These are phyloP conservation scores for Syndactyla subalaris DNA, from an alignment of 2,797 vertebrate genomes.

Conservation along the genomic window DNA sequence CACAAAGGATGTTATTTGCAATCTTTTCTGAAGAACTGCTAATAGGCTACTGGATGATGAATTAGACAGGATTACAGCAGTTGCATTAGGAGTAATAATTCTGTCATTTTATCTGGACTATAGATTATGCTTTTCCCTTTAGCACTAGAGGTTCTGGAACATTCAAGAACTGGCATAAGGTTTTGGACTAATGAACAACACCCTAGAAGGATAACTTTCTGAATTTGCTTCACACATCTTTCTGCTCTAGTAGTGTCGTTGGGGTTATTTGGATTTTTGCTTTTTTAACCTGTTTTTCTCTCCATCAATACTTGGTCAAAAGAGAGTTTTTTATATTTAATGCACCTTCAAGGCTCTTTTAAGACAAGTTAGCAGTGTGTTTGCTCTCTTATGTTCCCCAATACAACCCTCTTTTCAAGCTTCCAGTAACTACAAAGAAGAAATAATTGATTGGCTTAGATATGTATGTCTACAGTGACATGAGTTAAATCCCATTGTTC, in stretches of 20 bases:
- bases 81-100: background rate
- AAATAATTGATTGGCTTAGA: background rate
- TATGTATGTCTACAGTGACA: background rate
- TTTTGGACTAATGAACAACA: background rate
- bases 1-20: background rate
- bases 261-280: background rate
- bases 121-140: background rate
- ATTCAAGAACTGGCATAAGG: background rate
- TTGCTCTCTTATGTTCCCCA: background rate
- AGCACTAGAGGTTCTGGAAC: background rate
- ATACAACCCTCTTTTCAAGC: background rate
- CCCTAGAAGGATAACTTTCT: background rate
- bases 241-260: background rate
- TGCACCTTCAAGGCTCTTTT: background rate
- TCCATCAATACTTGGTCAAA: background rate
- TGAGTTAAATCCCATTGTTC: background rate
- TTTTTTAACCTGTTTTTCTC: background rate
- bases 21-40: background rate
- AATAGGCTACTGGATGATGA: background rate
- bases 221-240: fast-evolving
- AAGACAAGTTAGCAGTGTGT: background rate
- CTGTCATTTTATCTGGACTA: background rate
- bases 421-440: background rate
- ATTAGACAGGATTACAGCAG: background rate
- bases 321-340: background rate